phyloP scores from a whole-genome alignment of 2,797 vertebrate genomes.

The Lepidocolaptes lacrymiger region DNA sequence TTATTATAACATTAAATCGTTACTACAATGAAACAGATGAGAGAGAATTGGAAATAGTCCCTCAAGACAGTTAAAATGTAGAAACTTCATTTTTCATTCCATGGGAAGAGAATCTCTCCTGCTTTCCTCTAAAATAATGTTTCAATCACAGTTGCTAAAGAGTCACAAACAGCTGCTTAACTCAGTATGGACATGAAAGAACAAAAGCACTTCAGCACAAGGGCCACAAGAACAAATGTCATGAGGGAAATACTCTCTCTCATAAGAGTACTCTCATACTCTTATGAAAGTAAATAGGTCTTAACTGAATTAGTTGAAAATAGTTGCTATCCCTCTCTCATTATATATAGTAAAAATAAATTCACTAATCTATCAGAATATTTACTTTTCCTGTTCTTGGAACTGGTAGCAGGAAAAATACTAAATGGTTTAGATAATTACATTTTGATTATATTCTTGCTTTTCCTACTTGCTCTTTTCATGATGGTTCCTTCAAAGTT shows the following conservation, averaged over 20 bases:
- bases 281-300: background rate
- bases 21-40: slow-evolving; percentile 32
- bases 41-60: slow-evolving; percentile 29
- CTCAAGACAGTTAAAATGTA: slow-evolving; percentile 41
- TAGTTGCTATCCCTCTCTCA: background rate
- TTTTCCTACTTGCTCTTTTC: background rate
- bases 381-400: background rate
- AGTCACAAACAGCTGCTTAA: background rate
- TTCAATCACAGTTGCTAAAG: slow-evolving; percentile 1
- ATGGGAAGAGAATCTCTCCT: background rate
- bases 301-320: background rate
- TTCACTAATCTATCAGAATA: background rate
- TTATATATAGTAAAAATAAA: background rate
- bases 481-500: background rate
- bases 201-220: background rate
- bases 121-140: slow-evolving; percentile 16
- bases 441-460: background rate
- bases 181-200: background rate
- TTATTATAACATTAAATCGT: slow-evolving; percentile 34
- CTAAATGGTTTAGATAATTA: background rate
- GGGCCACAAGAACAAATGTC: background rate
- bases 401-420: background rate
- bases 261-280: background rate
- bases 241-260: background rate
- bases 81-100: slow-evolving; percentile 33